Base-by-base conservation (phyloP, 2,888 invertebrate species). In the Myopa testacea region DNA sequence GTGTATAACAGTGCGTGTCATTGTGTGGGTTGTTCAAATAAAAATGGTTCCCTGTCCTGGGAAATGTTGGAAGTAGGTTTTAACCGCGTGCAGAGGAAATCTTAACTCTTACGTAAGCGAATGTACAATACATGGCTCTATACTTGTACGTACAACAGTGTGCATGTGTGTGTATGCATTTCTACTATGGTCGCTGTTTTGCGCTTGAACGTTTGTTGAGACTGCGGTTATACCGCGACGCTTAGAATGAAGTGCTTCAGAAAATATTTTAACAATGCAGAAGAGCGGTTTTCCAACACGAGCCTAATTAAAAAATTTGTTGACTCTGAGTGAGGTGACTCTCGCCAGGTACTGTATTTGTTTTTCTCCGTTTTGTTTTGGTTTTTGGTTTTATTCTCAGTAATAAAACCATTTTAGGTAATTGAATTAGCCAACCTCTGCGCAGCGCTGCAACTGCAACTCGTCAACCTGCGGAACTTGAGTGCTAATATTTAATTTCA, bases 231-330 rank as follows among this genome's bases (percentile, higher is more conserved):
- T 16, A 60, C 60, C 10, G 62, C 26, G 62, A 58, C 19, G 62
- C 19, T 62, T 19, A 19, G n/a, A 16, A 62, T n/a, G 19, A 62
- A 62, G 19, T 62, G 34, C 34, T 62, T 62, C 34, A 16, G 34
- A 26, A 62, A 62, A 34, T 26, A 19, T 62, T 62, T 34, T 62
- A 62, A 19, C 26, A 34, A 45, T 45, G 45, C 45, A 45, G 7
- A 45, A 45, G 3, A 45, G 26, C 26, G 26, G 26, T 26, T 26
- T 26, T 26, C 26, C n/a, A 16, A 19, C 58, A 26, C 62, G 26
- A 62, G 34, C n/a, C 62, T 62, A 62, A 62, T 62, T 62, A 34
- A 34, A 62, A 62, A 62, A n/a, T 62, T 62, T 62, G 62, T 62
- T 62, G 19, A 62, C 62, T 62, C n/a, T 26, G n/a, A 34, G 10